phyloP scores from a whole-genome alignment of 2,113 vertebrate genomes.

The Nesogale talazaci region DNA sequence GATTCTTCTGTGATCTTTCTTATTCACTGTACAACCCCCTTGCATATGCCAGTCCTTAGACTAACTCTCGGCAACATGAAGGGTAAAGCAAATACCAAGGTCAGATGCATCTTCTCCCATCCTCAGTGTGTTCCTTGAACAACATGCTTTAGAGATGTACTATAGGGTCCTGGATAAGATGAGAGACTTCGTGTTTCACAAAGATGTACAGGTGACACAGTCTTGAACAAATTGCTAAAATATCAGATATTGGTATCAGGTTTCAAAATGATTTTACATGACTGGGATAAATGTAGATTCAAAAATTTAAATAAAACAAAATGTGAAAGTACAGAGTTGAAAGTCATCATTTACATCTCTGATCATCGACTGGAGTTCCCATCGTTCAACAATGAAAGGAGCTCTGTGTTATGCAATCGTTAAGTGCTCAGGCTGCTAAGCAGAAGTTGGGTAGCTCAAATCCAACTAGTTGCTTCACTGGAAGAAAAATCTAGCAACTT shows the following conservation, averaged over 20 bases:
- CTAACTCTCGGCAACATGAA: background rate
- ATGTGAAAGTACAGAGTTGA: background rate
- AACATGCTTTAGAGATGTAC: background rate
- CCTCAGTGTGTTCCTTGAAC: background rate
- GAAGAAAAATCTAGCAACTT: no score
- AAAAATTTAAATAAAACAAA: background rate
- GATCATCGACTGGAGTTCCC: background rate
- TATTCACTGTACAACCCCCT: background rate
- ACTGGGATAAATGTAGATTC: background rate
- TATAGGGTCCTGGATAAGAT: background rate
- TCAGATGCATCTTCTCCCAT: background rate
- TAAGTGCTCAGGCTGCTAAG: no score
- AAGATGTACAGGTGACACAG: background rate
- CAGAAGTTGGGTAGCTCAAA: no score
- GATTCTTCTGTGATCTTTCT: no score
- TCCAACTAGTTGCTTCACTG: no score
- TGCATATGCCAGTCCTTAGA: background rate
- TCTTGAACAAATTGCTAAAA: background rate
- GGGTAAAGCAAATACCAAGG: no score
- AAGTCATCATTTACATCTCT: background rate
- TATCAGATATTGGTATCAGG: background rate
- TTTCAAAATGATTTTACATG: background rate
- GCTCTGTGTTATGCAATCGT: no score
- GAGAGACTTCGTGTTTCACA: background rate
- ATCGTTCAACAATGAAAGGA: no score